Evolutionary conservation across 2,888 invertebrate genomes (phyloP).

Genomic region (Polydesmus complanatus): DNA sequence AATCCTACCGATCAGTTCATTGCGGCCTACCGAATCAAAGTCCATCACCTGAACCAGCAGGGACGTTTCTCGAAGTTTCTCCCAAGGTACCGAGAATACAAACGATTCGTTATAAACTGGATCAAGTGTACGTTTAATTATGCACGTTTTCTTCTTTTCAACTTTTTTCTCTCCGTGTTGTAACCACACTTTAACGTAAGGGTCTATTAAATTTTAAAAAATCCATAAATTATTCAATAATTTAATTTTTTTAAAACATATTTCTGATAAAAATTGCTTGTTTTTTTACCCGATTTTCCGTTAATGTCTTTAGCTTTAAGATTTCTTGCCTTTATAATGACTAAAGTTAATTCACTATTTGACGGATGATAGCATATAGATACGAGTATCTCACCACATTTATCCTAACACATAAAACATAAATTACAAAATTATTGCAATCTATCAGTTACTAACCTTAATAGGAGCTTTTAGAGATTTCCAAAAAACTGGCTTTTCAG

Average conservation of each 20-base stretch:
- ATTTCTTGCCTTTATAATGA: conserved; percentile 81
- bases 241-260: no score
- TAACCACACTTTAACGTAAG: conserved; percentile 95
- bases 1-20: conserved; percentile 83
- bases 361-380: conserved; percentile 92
- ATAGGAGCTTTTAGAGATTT: conserved; percentile 81
- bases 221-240: no score
- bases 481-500: conserved; percentile 89
- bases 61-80: conserved; percentile 87
- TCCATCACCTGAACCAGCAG: conserved; percentile 93
- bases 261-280: no score
- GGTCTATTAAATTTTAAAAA: no score
- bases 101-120: conserved; percentile 93
- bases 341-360: conserved; percentile 79
- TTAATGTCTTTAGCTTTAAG: conserved; percentile 93
- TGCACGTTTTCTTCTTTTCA: conserved; percentile 86
- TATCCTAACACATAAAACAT: conserved; percentile 40
- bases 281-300: conserved; percentile 84
- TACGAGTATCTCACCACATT: conserved; percentile 78
- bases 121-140: conserved; percentile 54
- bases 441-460: no score
- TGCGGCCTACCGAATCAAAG: conserved; percentile 88
- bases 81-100: conserved; percentile 92
- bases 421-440: not conserved
- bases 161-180: conserved; percentile 88